Conservation (phyloP, 2,888 invertebrate species). For the Tenthredo distinguenda region DNA sequence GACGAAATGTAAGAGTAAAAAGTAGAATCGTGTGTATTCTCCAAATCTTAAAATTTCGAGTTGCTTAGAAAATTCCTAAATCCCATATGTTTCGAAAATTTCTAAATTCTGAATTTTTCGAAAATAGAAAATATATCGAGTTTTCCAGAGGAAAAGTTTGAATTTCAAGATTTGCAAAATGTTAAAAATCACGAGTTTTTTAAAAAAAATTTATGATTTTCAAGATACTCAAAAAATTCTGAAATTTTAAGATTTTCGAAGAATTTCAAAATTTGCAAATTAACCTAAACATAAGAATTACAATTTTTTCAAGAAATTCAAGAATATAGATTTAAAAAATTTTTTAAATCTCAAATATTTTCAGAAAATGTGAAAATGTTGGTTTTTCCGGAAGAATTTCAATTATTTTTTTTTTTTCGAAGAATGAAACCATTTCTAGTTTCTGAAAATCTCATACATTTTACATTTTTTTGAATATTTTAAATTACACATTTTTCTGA, state of each 20-base stretch:
- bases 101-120: neutral
- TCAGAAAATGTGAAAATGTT: constrained; percentile 26
- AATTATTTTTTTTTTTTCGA: constrained; percentile 13
- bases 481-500: constrained; percentile 1
- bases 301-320: neutral
- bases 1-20: constrained; percentile 13
- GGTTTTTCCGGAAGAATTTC: constrained; percentile 9
- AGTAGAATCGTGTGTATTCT: constrained; percentile 7
- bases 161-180: constrained; percentile 8
- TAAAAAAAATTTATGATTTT: neutral
- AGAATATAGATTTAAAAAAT: neutral
- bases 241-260: no score
- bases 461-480: neutral
- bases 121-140: constrained; percentile 13
- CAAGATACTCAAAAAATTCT: neutral
- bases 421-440: constrained; percentile 8
- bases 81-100: neutral
- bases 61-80: neutral
- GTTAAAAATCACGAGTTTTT: neutral
- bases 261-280: constrained; percentile 6
- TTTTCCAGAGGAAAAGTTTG: neutral
- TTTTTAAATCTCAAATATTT: neutral
- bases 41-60: neutral
- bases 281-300: neutral
- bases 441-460: constrained; percentile 13